A percentile compares a stretch with the other conserved stretches of the same genome.
Evolutionary conservation across 2,797 vertebrate species (phyloP).

Genomic region (Staurois parvus): DNA sequence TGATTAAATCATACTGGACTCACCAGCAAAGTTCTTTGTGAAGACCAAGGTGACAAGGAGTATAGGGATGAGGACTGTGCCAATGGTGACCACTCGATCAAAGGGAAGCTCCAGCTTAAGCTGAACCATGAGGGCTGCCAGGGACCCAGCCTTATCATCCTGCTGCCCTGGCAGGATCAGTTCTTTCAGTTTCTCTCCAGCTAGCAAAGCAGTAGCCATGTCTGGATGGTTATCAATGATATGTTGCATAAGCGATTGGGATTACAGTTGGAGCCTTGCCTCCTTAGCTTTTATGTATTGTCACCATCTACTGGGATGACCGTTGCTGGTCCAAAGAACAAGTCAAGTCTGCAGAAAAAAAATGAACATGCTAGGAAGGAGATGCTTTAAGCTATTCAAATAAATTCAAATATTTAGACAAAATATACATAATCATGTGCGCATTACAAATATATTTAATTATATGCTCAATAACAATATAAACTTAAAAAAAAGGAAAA

Average conservation of each 20-base stretch:
- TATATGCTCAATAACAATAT: background rate
- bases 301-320: constrained; percentile 24
- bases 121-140: constrained; percentile 94
- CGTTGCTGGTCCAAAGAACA: background rate
- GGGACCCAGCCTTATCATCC: constrained; percentile 89
- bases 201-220: constrained; percentile 98
- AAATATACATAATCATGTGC: background rate
- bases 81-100: constrained; percentile 96
- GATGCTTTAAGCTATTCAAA: background rate
- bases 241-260: constrained; percentile 90
- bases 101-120: constrained; percentile 97
- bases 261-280: constrained; percentile 67
- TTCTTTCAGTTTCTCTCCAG: constrained; percentile 98
- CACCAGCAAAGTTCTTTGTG: constrained; percentile 98
- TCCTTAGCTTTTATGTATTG: constrained; percentile 17
- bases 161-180: constrained; percentile 94
- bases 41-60: constrained; percentile 96
- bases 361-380: background rate
- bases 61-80: constrained; percentile 97
- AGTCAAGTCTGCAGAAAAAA: constrained; percentile 35
- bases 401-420: background rate
- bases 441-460: background rate
- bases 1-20: constrained; percentile 66
- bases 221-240: constrained; percentile 97
- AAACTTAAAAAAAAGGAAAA: background rate